phyloP scores from a whole-genome alignment of 1,140 invertebrate species.

The Samia ricini region DNA sequence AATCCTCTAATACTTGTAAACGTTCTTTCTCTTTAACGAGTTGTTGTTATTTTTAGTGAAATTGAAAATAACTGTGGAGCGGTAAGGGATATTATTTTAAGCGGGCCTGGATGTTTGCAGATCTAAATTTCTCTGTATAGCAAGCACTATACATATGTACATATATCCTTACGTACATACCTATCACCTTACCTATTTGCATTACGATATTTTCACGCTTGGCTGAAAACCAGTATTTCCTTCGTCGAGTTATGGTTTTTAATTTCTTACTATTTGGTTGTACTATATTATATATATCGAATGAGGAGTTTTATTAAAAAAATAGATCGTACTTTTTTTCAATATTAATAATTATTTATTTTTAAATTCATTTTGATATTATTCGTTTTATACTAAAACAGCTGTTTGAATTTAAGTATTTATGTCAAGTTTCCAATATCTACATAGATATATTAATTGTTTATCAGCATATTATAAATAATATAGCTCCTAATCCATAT shows the following conservation, averaged over 20 bases:
- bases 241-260: neutral
- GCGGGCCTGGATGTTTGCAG: constrained; percentile 23
- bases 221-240: neutral
- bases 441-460: neutral
- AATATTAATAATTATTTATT: too few species aligned
- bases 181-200: too few species aligned
- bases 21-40: constrained; percentile 38
- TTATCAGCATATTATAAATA: neutral
- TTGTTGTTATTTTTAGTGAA: constrained; percentile 54
- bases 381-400: too few species aligned
- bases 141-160: too few species aligned
- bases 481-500: neutral
- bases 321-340: neutral
- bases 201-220: neutral
- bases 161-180: too few species aligned
- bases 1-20: constrained; percentile 26
- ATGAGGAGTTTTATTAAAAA: too few species aligned
- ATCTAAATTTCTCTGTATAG: constrained; percentile 9
- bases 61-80: constrained; percentile 57
- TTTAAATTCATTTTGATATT: neutral
- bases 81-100: constrained; percentile 66
- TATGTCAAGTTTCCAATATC: neutral
- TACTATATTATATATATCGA: neutral
- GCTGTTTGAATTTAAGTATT: neutral
- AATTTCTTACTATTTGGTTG: neutral